Conservation (phyloP, 1,140 invertebrate species). For the Drosophila nikananu region DNA sequence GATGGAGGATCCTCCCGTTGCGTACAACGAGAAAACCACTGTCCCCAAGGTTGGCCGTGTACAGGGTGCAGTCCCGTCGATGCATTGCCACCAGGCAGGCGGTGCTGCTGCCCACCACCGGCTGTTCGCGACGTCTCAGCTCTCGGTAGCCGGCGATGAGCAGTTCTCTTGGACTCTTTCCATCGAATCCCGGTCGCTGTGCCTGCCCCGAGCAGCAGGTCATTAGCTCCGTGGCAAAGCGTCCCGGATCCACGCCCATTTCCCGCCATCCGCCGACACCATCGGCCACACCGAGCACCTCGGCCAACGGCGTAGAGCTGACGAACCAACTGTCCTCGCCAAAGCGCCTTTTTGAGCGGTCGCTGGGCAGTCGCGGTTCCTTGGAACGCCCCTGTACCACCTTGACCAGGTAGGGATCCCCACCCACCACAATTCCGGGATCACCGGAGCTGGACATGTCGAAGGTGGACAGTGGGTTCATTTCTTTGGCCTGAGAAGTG, state of each 20-base stretch:
- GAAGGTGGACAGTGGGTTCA: no score
- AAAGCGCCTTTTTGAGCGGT: conserved; percentile 19
- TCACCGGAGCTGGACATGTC: neutral
- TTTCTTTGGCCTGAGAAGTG: neutral
- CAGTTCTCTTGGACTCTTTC: conserved; percentile 29
- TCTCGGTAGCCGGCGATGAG: conserved; percentile 46
- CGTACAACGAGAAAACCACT: conserved; percentile 64
- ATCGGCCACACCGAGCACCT: conserved; percentile 64
- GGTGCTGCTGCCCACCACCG: conserved; percentile 57
- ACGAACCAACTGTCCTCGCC: conserved; percentile 70
- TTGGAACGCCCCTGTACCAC: conserved; percentile 55
- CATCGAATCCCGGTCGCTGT: conserved; percentile 36
- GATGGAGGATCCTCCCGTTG: conserved; percentile 31
- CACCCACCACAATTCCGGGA: neutral
- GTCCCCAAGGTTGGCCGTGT: conserved; percentile 63
- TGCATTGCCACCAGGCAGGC: conserved; percentile 56
- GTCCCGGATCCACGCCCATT: conserved; percentile 56
- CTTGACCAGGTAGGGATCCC: conserved; percentile 52
- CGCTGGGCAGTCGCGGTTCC: neutral
- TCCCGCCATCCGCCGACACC: conserved; percentile 64
- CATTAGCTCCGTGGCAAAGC: conserved; percentile 64
- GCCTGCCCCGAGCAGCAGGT: conserved; percentile 27
- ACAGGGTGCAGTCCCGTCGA: conserved; percentile 48
- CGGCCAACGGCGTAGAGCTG: conserved; percentile 50
- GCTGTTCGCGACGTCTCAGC: neutral